Conservation (phyloP, 2,113 vertebrate species). For the Carlito syrichta region DNA sequence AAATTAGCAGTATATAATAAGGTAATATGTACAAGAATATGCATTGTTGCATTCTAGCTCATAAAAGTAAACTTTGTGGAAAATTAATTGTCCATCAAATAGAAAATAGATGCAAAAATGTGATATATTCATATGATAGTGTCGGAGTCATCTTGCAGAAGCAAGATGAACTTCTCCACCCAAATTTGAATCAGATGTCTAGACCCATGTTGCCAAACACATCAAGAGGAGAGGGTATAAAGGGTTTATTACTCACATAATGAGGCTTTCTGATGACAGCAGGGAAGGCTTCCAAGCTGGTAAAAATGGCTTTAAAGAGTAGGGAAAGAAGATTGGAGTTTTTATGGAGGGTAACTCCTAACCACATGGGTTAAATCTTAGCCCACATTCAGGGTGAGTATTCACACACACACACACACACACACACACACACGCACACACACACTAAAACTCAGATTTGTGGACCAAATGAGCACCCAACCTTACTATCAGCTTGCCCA, state of each 20-base stretch:
- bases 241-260: neutral
- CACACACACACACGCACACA: no score
- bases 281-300: neutral
- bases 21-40: neutral
- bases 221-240: neutral
- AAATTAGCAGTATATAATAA: neutral
- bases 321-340: neutral
- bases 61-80: neutral
- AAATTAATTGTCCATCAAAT: neutral
- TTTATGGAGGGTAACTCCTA: neutral
- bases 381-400: neutral
- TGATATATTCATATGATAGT: neutral
- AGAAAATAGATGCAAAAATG: neutral
- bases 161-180: no score
- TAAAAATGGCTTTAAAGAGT: neutral
- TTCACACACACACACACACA: no score
- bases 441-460: no score
- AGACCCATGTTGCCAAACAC: neutral
- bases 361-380: neutral
- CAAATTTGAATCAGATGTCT: neutral
- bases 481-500: neutral
- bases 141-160: neutral
- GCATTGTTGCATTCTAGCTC: neutral
- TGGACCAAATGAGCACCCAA: neutral
- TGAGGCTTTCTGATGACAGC: neutral